A percentile compares a stretch with the other conserved stretches of the same genome.
Evolutionary conservation across 2,797 vertebrate species (phyloP).

Genomic region (Bufotes viridis): DNA sequence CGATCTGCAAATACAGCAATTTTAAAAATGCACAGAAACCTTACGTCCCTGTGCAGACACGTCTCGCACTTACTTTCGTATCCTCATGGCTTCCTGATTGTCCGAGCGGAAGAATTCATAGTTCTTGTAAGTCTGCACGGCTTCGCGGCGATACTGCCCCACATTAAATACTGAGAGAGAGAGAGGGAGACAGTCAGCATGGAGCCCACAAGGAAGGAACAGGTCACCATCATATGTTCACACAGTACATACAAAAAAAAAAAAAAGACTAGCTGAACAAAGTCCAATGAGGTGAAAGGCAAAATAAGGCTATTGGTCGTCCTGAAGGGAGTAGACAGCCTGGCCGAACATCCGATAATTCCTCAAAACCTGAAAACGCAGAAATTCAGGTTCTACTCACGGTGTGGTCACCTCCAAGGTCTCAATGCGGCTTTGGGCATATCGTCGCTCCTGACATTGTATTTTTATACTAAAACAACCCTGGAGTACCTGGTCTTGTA

Average conservation of each 20-base stretch:
- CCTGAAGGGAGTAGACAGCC: too few species aligned
- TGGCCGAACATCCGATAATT: too few species aligned
- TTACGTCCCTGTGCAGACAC: background rate
- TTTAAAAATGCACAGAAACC: background rate
- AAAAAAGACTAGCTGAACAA: background rate
- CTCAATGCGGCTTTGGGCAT: too few species aligned
- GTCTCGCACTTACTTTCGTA: slow-evolving; percentile 49
- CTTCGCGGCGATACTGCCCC: slow-evolving; percentile 88
- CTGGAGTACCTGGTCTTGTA: too few species aligned
- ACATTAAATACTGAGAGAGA: slow-evolving; percentile 86
- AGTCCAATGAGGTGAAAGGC: background rate
- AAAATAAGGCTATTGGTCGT: background rate
- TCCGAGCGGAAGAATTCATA: slow-evolving; percentile 88
- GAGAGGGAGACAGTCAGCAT: background rate
- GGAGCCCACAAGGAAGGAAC: background rate
- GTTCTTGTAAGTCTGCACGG: slow-evolving; percentile 84
- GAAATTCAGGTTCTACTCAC: background rate
- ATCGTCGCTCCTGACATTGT: too few species aligned
- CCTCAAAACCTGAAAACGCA: background rate
- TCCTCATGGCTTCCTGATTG: slow-evolving; percentile 85
- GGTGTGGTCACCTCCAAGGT: background rate
- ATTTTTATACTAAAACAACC: too few species aligned
- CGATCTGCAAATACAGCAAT: background rate
- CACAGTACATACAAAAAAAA: background rate
- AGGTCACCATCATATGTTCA: background rate